Percentiles rank a stretch among this genome's conserved stretches.
phyloP scores from a whole-genome alignment of 2,888 invertebrate species.

The Tenthredo scrophulariae region DNA sequence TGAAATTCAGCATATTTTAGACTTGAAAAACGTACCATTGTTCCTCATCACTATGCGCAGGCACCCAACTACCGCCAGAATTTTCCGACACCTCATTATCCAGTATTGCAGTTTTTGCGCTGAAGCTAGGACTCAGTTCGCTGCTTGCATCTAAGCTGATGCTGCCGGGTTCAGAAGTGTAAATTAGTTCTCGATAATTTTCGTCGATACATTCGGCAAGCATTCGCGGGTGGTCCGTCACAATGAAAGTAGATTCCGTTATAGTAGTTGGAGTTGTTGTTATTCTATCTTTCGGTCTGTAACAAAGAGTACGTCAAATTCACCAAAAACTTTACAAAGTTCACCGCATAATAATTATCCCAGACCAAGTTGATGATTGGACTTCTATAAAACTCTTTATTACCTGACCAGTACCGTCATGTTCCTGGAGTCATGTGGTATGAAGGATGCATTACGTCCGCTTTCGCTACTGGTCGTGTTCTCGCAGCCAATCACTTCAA shows the following conservation, averaged over 20 bases:
- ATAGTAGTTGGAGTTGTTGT: constrained; percentile 57
- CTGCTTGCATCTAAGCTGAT: constrained; percentile 83
- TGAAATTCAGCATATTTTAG: background rate
- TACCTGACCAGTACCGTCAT: background rate
- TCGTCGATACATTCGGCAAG: constrained; percentile 78
- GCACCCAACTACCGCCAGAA: constrained; percentile 85
- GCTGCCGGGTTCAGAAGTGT: constrained; percentile 76
- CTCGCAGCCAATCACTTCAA: constrained; percentile 78
- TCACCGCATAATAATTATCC: background rate
- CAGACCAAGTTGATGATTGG: background rate
- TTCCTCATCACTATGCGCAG: constrained; percentile 80
- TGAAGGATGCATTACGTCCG: constrained; percentile 40
- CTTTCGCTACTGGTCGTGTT: constrained; percentile 44
- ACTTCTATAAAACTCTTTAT: background rate
- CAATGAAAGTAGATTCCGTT: constrained; percentile 53
- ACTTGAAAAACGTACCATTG: constrained; percentile 79
- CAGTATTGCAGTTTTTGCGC: constrained; percentile 81
- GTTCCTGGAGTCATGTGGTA: background rate
- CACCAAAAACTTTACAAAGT: background rate
- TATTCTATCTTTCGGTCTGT: background rate
- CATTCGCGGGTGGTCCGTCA: constrained; percentile 75
- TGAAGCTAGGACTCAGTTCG: constrained; percentile 78
- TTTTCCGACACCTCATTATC: constrained; percentile 70
- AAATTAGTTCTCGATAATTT: constrained; percentile 76
- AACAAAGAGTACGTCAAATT: background rate